phyloP scores from a whole-genome alignment of 2,888 invertebrate genomes.

The Nemurella pictetii region DNA sequence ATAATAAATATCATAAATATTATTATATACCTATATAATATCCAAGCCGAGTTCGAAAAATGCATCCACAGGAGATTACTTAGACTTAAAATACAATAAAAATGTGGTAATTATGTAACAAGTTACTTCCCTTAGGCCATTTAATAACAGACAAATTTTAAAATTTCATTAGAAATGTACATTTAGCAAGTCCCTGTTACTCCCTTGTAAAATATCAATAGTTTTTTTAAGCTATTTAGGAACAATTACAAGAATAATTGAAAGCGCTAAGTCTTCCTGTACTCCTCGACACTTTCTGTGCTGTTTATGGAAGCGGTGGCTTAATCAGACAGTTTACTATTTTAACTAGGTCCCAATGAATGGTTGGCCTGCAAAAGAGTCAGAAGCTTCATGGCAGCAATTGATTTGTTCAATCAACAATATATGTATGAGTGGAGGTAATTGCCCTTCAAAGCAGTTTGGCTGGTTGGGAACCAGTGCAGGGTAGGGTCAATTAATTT shows the following conservation, averaged over 20 bases:
- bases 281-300: background rate
- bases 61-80: background rate
- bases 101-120: background rate
- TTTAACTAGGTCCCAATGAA: too few relatives aligned
- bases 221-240: background rate
- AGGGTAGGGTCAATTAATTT: too few relatives aligned
- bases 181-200: background rate
- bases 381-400: too few relatives aligned
- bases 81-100: background rate
- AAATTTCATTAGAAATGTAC: background rate
- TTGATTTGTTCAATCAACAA: too few relatives aligned
- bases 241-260: background rate
- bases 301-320: background rate
- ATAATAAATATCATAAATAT: too few relatives aligned
- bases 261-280: background rate
- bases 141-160: background rate
- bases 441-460: too few relatives aligned
- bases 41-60: background rate
- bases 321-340: too few relatives aligned
- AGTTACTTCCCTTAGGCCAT: background rate
- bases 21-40: background rate
- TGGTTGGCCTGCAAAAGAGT: too few relatives aligned
- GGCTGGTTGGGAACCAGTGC: too few relatives aligned
- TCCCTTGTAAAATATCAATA: background rate
- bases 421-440: too few relatives aligned